A percentile compares a stretch with the other conserved stretches of the same genome.
These are phyloP conservation scores for Acanthurus lineatus DNA, from an alignment of 2,797 vertebrate species.

Conservation along the genomic window DNA sequence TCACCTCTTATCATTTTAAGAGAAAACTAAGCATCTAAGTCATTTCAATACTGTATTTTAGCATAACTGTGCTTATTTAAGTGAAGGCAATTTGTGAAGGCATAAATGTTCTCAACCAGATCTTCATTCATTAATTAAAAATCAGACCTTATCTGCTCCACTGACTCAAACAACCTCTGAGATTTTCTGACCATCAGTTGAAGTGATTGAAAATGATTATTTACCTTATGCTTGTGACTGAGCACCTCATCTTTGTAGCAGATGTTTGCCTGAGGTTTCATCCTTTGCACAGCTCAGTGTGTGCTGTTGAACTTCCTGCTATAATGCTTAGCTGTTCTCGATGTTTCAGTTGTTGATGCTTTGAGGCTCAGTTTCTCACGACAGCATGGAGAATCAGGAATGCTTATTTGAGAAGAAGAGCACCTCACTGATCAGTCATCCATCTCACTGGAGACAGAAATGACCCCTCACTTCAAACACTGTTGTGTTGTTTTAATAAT, in stretches of 20 bases:
- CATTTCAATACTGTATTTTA: too few relatives aligned
- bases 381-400: slow-evolving; percentile 71
- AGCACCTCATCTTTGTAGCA: slow-evolving; percentile 11
- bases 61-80: too few relatives aligned
- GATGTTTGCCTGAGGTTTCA: slow-evolving; percentile 20
- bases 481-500: not conserved
- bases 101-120: too few relatives aligned
- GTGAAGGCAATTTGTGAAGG: too few relatives aligned
- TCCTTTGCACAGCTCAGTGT: slow-evolving; percentile 1
- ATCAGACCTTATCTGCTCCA: too few relatives aligned
- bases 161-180: too few relatives aligned
- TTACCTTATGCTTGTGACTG: too few relatives aligned
- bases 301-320: slow-evolving; percentile 22
- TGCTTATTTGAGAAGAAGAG: slow-evolving; percentile 43
- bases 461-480: not conserved
- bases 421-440: slow-evolving; percentile 10
- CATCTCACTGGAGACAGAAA: slow-evolving; percentile 13
- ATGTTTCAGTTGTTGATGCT: slow-evolving; percentile 29
- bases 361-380: slow-evolving; percentile 45
- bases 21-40: too few relatives aligned
- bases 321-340: slow-evolving; percentile 31
- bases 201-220: too few relatives aligned
- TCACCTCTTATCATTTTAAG: too few relatives aligned
- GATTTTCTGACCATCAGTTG: too few relatives aligned
- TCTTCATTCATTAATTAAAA: too few relatives aligned